These are phyloP conservation scores for Argyresthia albistria DNA, from an alignment of 2,888 invertebrate genomes.

Conservation along the genomic window DNA sequence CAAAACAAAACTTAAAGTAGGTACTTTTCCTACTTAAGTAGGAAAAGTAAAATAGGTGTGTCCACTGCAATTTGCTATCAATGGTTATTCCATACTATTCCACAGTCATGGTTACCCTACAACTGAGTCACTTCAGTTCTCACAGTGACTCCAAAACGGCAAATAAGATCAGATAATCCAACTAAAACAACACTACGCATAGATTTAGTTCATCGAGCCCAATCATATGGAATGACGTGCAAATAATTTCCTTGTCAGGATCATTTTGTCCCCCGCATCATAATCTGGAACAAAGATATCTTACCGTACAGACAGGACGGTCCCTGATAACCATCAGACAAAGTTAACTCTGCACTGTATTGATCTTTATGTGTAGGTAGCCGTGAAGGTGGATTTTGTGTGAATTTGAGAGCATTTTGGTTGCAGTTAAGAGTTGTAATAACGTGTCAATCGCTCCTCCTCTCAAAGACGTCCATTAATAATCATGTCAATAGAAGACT, in stretches of 20 bases:
- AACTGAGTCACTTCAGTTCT: too few relatives aligned
- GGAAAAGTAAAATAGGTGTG: too few relatives aligned
- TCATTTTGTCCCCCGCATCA: constrained; percentile 51
- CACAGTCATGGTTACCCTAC: too few relatives aligned
- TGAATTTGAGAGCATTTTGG: neutral
- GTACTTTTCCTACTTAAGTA: too few relatives aligned
- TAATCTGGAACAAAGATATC: neutral
- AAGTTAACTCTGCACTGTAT: neutral
- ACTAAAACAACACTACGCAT: neutral
- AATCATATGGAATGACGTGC: constrained; percentile 40
- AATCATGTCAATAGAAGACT: constrained; percentile 41
- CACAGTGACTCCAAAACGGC: too few relatives aligned
- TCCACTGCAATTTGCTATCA: too few relatives aligned
- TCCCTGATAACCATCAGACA: constrained; percentile 3
- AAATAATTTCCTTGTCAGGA: constrained; percentile 56
- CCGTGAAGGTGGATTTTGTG: neutral
- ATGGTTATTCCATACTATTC: too few relatives aligned
- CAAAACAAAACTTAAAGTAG: too few relatives aligned
- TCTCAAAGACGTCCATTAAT: constrained; percentile 39
- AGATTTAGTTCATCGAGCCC: constrained; percentile 19
- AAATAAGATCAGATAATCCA: too few relatives aligned
- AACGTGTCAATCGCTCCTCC: constrained; percentile 65
- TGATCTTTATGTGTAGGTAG: neutral
- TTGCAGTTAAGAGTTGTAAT: constrained; percentile 27
- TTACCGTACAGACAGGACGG: neutral